These are phyloP conservation scores for Drosophila acutilabella DNA, from an alignment of 2,888 invertebrate genomes.

Conservation along the genomic window DNA sequence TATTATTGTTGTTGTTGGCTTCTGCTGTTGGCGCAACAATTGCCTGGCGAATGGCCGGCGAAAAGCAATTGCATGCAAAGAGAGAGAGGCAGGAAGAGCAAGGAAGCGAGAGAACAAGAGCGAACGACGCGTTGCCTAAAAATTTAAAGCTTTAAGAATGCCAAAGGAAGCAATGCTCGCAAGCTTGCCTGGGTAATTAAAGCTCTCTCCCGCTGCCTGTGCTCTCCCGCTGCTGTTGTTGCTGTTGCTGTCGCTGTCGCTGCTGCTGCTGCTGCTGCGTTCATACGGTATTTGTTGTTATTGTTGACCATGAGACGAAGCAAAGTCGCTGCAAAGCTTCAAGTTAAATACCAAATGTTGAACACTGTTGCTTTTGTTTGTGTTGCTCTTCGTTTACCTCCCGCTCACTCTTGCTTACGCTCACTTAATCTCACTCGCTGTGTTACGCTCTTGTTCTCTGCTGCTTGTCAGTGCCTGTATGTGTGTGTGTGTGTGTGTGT, in stretches of 20 bases:
- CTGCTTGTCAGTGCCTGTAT: conserved; percentile 2
- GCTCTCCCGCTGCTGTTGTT: not conserved
- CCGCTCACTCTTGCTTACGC: conserved; percentile 4
- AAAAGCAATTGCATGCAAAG: conserved; percentile 17
- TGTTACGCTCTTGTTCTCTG: not conserved
- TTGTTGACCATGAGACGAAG: conserved; percentile 13
- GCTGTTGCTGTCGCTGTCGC: not conserved
- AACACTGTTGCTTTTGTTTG: conserved; percentile 48
- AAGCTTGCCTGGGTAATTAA: conserved; percentile 49
- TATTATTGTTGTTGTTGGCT: conserved; percentile 12
- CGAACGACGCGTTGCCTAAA: conserved; percentile 16
- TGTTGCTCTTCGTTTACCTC: conserved; percentile 18
- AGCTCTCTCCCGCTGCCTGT: conserved; percentile 31
- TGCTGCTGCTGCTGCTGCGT: not conserved
- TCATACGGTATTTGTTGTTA: conserved; percentile 3
- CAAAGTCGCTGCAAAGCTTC: conserved; percentile 40
- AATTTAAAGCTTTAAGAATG: conserved; percentile 51
- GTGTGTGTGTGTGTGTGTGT: conserved; percentile 13
- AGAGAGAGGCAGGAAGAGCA: not conserved
- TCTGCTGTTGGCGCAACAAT: conserved; percentile 62
- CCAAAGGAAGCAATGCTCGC: conserved; percentile 1
- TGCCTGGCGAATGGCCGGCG: conserved; percentile 51
- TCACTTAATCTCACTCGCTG: conserved; percentile 11
- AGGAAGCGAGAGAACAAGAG: not conserved
- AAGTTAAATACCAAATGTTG: conserved; percentile 52